phyloP scores from a whole-genome alignment of 2,113 vertebrate genomes.

The Xiphophorus hellerii region DNA sequence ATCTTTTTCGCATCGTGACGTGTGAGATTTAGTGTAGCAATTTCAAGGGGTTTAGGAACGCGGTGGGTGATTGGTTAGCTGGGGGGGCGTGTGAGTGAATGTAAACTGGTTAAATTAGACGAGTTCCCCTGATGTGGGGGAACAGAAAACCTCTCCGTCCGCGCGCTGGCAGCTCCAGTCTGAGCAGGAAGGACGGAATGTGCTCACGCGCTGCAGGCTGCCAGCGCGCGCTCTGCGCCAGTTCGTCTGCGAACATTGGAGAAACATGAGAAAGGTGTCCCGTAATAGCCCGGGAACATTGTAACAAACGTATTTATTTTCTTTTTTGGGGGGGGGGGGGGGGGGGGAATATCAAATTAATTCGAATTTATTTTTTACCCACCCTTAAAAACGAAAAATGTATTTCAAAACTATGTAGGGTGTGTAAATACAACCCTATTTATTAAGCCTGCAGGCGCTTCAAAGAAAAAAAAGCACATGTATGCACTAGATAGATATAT shows the following conservation, averaged over 20 bases:
- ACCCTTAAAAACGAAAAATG: neutral
- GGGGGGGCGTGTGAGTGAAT: constrained; percentile 1
- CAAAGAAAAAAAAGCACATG: too few relatives aligned
- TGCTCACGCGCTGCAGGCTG: constrained; percentile 60
- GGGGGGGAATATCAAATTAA: too few relatives aligned
- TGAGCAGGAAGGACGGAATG: constrained; percentile 75
- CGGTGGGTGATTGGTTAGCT: neutral
- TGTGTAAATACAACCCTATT: neutral
- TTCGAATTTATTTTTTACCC: neutral
- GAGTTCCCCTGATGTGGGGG: constrained; percentile 23
- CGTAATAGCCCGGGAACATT: too few relatives aligned
- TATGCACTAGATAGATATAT: neutral
- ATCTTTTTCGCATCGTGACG: constrained; percentile 2
- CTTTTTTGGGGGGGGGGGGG: too few relatives aligned
- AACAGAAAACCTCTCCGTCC: constrained; percentile 61
- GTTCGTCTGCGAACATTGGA: neutral
- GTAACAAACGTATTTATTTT: too few relatives aligned
- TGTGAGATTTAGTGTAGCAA: neutral
- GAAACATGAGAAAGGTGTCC: neutral
- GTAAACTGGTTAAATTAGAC: constrained; percentile 30
- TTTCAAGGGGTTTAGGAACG: neutral
- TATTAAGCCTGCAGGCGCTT: neutral
- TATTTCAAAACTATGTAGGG: neutral
- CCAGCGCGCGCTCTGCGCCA: constrained; percentile 13
- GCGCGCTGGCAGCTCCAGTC: constrained; percentile 67